phyloP scores from a whole-genome alignment of 1,140 invertebrate genomes.

The Oscheius sp. region DNA sequence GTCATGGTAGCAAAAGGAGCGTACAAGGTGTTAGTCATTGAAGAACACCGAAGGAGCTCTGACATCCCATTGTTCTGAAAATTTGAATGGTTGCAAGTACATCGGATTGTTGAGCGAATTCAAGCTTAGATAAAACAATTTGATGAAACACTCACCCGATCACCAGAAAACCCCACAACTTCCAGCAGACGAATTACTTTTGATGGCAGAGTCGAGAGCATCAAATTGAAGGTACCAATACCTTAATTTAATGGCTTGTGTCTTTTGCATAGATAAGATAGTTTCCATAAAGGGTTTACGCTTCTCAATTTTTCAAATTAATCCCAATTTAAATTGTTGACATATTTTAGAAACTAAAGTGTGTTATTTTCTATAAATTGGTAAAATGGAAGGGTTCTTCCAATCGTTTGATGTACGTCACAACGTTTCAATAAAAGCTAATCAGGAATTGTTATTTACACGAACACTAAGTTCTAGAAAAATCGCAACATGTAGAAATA shows the following conservation, averaged over 20 bases:
- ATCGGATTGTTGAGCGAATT: not conserved
- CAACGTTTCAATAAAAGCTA: no score
- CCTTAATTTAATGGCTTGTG: slow-evolving; percentile 44
- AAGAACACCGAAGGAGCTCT: slow-evolving; percentile 38
- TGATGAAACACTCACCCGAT: slow-evolving; percentile 71
- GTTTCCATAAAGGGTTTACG: no score
- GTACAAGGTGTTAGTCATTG: slow-evolving; percentile 46
- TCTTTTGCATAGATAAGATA: no score
- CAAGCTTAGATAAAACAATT: not conserved
- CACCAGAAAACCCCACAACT: slow-evolving; percentile 89
- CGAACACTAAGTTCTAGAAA: no score
- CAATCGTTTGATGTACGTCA: no score
- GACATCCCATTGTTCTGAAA: slow-evolving; percentile 46
- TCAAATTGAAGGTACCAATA: slow-evolving; percentile 84
- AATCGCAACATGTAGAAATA: no score
- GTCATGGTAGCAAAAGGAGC: slow-evolving; percentile 43
- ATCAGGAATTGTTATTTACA: no score
- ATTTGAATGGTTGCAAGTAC: not conserved
- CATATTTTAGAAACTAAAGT: no score
- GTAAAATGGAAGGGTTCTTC: no score
- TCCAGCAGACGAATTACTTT: slow-evolving; percentile 82
- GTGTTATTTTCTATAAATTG: no score
- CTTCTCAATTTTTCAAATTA: no score
- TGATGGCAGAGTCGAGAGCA: slow-evolving; percentile 84
- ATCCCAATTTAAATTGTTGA: no score